These are phyloP conservation scores for Tadarida brasiliensis DNA, from an alignment of 2,797 vertebrate genomes.

Conservation along the genomic window DNA sequence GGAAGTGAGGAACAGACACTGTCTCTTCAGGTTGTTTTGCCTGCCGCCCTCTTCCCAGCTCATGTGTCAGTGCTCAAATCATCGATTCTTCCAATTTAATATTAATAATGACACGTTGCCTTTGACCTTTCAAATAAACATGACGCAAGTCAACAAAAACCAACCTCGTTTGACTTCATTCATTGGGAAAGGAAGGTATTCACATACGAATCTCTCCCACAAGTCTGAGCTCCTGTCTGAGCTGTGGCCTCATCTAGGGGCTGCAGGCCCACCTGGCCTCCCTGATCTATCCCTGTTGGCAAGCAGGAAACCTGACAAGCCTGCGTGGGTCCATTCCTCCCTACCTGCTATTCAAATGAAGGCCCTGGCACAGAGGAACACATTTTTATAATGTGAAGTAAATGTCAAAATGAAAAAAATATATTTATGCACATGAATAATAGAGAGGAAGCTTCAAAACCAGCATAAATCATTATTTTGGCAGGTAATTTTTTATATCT, in stretches of 20 bases:
- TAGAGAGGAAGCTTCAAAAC: slow-evolving; percentile 79
- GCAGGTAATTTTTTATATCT: slow-evolving; percentile 83
- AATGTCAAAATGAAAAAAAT: slow-evolving; percentile 77
- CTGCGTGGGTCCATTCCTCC: slow-evolving; percentile 23
- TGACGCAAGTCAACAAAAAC: neutral
- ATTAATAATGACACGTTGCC: neutral
- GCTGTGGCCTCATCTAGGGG: slow-evolving; percentile 30
- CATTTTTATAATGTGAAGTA: slow-evolving; percentile 74
- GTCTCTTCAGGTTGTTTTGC: neutral
- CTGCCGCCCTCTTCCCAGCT: neutral
- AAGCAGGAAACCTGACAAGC: slow-evolving; percentile 65
- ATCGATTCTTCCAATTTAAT: neutral
- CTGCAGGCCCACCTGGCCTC: slow-evolving; percentile 1
- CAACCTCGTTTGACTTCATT: neutral
- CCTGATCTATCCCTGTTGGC: slow-evolving; percentile 54
- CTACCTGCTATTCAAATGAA: slow-evolving; percentile 70
- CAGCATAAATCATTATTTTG: slow-evolving; percentile 82
- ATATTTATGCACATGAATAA: slow-evolving; percentile 76
- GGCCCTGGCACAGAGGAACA: slow-evolving; percentile 6
- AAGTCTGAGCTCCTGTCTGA: slow-evolving; percentile 53
- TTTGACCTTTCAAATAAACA: slow-evolving; percentile 31
- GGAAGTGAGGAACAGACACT: fast-evolving
- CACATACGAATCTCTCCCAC: neutral
- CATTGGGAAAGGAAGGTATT: neutral
- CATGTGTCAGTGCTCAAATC: neutral